Evolutionary conservation across 1,140 invertebrate genomes (phyloP).

Genomic region (Nylanderia fulva): DNA sequence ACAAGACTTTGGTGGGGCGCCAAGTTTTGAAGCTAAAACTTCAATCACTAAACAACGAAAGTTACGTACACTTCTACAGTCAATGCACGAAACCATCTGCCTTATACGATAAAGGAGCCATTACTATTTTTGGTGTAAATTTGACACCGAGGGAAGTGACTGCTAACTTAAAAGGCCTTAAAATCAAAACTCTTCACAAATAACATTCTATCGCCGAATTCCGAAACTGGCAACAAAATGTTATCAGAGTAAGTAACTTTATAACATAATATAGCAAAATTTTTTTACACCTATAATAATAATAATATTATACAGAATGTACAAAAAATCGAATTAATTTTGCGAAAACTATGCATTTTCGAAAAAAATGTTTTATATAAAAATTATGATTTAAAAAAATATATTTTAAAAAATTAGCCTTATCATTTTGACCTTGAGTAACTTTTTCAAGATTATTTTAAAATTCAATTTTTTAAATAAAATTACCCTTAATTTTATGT

Average conservation of each 20-base stretch:
- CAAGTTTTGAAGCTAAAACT: slow-evolving; percentile 83
- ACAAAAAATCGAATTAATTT: too few species aligned
- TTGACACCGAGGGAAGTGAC: slow-evolving; percentile 72
- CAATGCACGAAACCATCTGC: slow-evolving; percentile 84
- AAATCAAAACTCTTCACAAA: slow-evolving; percentile 78
- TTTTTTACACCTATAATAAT: too few species aligned
- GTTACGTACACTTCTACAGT: slow-evolving; percentile 81
- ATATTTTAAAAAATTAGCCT: too few species aligned
- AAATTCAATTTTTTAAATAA: too few species aligned
- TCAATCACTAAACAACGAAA: slow-evolving; percentile 73
- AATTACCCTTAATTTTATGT: too few species aligned
- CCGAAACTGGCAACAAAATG: slow-evolving; percentile 77
- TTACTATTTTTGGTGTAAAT: slow-evolving; percentile 84
- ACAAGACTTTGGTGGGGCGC: slow-evolving; percentile 84
- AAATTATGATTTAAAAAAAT: too few species aligned
- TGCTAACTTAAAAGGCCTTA: slow-evolving; percentile 73
- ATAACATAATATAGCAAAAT: neutral
- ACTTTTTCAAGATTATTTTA: too few species aligned
- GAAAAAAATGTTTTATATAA: too few species aligned
- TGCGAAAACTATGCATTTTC: too few species aligned
- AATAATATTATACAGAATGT: too few species aligned
- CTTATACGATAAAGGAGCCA: slow-evolving; percentile 78
- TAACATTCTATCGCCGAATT: slow-evolving; percentile 81
- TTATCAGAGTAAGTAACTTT: slow-evolving; percentile 78
- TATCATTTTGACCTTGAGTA: too few species aligned